phyloP scores from a whole-genome alignment of 1,140 invertebrate species.

The Ruditapes philippinarum region DNA sequence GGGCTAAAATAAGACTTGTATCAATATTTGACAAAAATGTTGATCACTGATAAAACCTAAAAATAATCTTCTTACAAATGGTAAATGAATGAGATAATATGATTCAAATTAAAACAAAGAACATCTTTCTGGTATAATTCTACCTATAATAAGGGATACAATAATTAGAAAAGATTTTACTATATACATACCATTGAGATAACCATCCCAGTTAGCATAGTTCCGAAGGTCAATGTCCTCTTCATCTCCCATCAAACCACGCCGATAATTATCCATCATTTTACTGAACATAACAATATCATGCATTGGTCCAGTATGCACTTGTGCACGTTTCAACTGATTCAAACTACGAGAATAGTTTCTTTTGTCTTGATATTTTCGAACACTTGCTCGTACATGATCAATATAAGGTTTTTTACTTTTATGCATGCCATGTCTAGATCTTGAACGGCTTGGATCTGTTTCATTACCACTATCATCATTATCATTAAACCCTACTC shows the following conservation, averaged over 20 bases:
- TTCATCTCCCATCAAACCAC: slow-evolving; percentile 58
- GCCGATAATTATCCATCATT: slow-evolving; percentile 76
- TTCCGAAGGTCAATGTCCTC: slow-evolving; percentile 62
- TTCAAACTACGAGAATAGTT: slow-evolving; percentile 74
- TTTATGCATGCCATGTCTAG: not conserved
- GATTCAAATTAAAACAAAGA: too few species aligned
- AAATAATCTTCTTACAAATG: too few species aligned
- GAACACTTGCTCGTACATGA: slow-evolving; percentile 78
- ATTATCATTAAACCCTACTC: slow-evolving; percentile 55
- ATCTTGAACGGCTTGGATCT: slow-evolving; percentile 33
- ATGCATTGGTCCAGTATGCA: slow-evolving; percentile 77
- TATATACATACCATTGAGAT: slow-evolving; percentile 73
- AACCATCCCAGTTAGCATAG: slow-evolving; percentile 75
- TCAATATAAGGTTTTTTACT: slow-evolving; percentile 49
- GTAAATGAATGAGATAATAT: too few species aligned
- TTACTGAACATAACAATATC: slow-evolving; percentile 79
- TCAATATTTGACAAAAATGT: too few species aligned
- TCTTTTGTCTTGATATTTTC: slow-evolving; percentile 72
- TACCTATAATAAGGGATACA: too few species aligned
- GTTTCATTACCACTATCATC: slow-evolving; percentile 63
- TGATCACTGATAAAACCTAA: too few species aligned
- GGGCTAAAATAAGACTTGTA: too few species aligned
- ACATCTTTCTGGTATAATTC: too few species aligned
- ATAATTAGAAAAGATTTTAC: too few species aligned
- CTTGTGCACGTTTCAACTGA: slow-evolving; percentile 77